Base-by-base conservation (phyloP, 2,888 invertebrate species). In the Tipula lateralis region DNA sequence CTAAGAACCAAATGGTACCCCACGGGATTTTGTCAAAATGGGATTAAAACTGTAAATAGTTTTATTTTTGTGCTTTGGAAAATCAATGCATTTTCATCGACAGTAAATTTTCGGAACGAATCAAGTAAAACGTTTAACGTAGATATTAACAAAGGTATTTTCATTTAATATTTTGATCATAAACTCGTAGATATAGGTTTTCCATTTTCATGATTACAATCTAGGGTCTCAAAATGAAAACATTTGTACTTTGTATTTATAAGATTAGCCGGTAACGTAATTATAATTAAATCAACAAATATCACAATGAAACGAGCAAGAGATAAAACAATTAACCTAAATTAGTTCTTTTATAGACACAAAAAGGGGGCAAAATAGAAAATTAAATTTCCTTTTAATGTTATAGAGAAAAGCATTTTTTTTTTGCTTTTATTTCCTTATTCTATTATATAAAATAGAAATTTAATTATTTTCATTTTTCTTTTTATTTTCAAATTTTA, bases 301-400 rank as follows among this genome's bases (percentile, higher is more conserved):
- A 66, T 66, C 66, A 66, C 66, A 66, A 66, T 24, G 24, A 66
- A n/a, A 66, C 24, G 66, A 66, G 24, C 6, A 24, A 66, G 66
- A 66, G 66, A 66, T 66, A 66, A 66, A 24, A 24, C 24, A 66
- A 66, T 66, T 66, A 66, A 24, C 24, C 66, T 24, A 66, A 66
- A 66, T 66, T 66, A 66, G 66, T 66, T 66, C 24, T 6, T 66
- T 66, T 66, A 66, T 66, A 66, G 24, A 66, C 66, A 19, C 9
- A 66, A 66, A 66, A 24, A 2, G 66, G 66, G 9, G 24, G 66
- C 16, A 66, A 9, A 66, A 66, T 66, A 24, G 24, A 66, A 66
- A 66, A 66, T 66, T 66, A 66, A 66, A 66, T 66, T 66, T 66
- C 24, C 66, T 66, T 66, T 66, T 24, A 66, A 66, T 66, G 24